Evolutionary conservation across 2,113 vertebrate genomes (phyloP).

Genomic region (Phainopepla nitens): DNA sequence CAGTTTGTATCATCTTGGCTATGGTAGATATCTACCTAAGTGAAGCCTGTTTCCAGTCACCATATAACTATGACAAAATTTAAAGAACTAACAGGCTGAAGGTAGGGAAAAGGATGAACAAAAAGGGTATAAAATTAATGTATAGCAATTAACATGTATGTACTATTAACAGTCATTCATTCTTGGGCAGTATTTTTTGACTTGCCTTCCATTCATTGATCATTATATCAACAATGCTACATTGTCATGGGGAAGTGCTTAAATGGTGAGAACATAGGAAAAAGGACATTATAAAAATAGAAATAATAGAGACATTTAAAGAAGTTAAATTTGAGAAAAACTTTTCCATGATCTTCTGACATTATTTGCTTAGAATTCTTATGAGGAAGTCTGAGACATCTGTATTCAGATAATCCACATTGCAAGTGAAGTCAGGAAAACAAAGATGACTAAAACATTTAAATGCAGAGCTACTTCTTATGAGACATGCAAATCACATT

Average conservation of each 20-base stretch:
- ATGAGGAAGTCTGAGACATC: background rate
- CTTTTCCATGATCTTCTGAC: background rate
- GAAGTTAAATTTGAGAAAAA: background rate
- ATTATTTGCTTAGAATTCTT: constrained; percentile 15
- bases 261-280: background rate
- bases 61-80: background rate
- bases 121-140: background rate
- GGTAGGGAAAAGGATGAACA: background rate
- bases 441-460: background rate
- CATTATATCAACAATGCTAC: background rate
- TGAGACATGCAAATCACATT: background rate
- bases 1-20: background rate
- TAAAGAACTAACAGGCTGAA: background rate
- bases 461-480: background rate
- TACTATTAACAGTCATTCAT: background rate
- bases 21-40: background rate
- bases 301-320: background rate
- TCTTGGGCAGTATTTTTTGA: background rate
- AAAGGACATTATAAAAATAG: background rate
- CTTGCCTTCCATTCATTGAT: background rate
- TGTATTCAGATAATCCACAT: constrained; percentile 13
- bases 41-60: background rate
- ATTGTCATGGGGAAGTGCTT: background rate
- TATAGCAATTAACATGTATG: background rate
- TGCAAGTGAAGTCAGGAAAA: background rate